Evolutionary conservation across 2,888 invertebrate species (phyloP).

Genomic region (Pinctada fucata): DNA sequence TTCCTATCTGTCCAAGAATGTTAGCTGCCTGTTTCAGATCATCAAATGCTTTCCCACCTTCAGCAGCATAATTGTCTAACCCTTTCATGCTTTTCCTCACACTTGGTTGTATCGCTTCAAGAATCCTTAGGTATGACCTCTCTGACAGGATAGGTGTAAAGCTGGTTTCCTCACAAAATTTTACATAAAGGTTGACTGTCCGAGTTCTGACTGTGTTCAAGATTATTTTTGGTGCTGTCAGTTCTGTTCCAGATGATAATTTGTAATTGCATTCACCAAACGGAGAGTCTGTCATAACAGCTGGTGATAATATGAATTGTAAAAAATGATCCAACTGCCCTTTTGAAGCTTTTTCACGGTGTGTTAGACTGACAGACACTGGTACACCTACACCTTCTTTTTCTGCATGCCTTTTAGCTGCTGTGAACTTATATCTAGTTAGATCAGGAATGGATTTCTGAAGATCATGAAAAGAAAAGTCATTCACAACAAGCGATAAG

Average conservation of each 20-base stretch:
- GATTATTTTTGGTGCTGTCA: conserved; percentile 19
- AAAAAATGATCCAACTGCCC: conserved; percentile 14
- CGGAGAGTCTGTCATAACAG: conserved; percentile 17
- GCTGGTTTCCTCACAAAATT: conserved; percentile 25
- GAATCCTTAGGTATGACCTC: conserved; percentile 26
- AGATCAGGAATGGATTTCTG: background rate
- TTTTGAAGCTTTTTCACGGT: conserved; percentile 13
- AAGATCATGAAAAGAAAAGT: background rate
- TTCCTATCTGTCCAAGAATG: conserved; percentile 4
- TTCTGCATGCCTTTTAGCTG: conserved; percentile 7
- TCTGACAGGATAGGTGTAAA: background rate
- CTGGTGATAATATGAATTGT: conserved; percentile 8
- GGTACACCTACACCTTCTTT: conserved; percentile 8
- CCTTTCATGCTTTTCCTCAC: conserved; percentile 27
- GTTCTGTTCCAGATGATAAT: background rate
- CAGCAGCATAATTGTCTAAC: conserved; percentile 31
- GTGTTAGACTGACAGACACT: background rate
- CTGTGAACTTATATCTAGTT: conserved; percentile 3
- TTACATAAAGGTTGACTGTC: conserved; percentile 14
- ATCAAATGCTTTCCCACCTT: conserved; percentile 27
- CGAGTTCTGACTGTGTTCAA: conserved; percentile 26
- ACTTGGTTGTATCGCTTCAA: conserved; percentile 14
- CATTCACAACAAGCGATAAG: conserved; percentile 2
- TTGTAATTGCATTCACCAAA: conserved; percentile 5
- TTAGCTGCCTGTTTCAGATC: conserved; percentile 9